Conservation (phyloP, 2,888 invertebrate genomes). For the Andrena marginata region DNA sequence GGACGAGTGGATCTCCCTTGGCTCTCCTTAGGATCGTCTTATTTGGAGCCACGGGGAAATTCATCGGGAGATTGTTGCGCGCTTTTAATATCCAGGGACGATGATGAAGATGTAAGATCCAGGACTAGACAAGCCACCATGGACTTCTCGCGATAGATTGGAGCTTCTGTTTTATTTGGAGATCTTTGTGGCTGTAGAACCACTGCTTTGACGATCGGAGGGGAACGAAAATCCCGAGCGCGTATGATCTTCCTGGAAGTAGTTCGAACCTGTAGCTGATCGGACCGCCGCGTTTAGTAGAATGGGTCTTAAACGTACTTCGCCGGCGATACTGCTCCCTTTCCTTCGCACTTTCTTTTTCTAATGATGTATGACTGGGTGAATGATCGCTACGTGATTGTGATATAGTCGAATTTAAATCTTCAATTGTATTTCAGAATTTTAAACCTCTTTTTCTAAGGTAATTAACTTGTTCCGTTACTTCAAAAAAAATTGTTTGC, state of each 20-base stretch:
- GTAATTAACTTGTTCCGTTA: neutral
- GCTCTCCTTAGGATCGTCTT: neutral
- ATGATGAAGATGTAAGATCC: slow-evolving; percentile 8
- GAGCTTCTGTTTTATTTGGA: slow-evolving; percentile 15
- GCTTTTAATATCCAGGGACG: slow-evolving; percentile 28
- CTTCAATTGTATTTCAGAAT: neutral
- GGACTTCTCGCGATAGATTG: slow-evolving; percentile 17
- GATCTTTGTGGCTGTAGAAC: neutral
- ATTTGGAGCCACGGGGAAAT: neutral
- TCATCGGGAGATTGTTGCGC: slow-evolving; percentile 25
- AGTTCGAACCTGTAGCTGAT: slow-evolving; percentile 50
- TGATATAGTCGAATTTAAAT: neutral
- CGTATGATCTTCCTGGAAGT: slow-evolving; percentile 27
- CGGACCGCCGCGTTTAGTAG: slow-evolving; percentile 22
- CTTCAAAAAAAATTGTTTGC: neutral
- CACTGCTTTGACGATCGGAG: slow-evolving; percentile 13
- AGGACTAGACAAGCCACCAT: neutral
- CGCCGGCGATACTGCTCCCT: neutral
- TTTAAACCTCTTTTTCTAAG: neutral
- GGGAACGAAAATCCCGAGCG: slow-evolving; percentile 2
- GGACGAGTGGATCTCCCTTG: slow-evolving; percentile 10
- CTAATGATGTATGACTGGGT: neutral
- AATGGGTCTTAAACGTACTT: neutral
- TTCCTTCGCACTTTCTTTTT: neutral
- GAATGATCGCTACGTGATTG: too few relatives aligned